phyloP scores from a whole-genome alignment of 2,888 invertebrate species.

The Epinotia bilunana region DNA sequence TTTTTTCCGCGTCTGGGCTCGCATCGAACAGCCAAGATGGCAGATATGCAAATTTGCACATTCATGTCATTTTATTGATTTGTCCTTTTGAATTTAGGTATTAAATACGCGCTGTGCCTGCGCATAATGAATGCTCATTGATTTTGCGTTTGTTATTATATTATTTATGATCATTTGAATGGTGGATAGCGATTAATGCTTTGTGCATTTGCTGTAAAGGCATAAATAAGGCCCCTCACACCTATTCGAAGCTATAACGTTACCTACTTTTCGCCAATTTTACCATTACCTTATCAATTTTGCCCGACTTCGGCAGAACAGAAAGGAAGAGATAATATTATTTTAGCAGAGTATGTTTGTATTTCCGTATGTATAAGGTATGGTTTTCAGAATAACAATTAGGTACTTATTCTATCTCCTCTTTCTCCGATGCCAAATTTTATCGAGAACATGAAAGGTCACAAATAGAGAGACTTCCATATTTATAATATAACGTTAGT shows the following conservation, averaged over 20 bases:
- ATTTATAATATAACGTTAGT: too few species aligned
- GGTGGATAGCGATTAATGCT: conserved; percentile 18
- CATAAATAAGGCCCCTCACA: neutral
- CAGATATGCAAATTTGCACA: conserved; percentile 61
- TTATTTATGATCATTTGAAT: conserved; percentile 24
- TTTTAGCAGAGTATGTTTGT: too few species aligned
- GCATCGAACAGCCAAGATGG: conserved; percentile 60
- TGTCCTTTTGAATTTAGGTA: conserved; percentile 55
- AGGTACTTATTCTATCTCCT: too few species aligned
- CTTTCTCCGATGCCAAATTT: too few species aligned
- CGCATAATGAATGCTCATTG: conserved; percentile 57
- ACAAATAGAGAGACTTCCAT: too few species aligned
- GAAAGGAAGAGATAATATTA: too few species aligned
- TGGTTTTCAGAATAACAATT: too few species aligned
- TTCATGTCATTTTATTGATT: conserved; percentile 62
- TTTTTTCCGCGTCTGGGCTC: conserved; percentile 54
- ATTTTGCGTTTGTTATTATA: conserved; percentile 24
- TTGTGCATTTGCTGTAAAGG: conserved; percentile 16
- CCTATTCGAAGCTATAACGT: neutral
- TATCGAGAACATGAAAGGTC: too few species aligned
- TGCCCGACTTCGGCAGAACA: neutral
- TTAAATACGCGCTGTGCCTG: conserved; percentile 53
- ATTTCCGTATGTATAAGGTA: too few species aligned
- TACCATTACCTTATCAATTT: neutral
- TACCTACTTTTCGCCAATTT: neutral